Conservation (phyloP, 1,140 invertebrate species). For the Spodoptera litura region DNA sequence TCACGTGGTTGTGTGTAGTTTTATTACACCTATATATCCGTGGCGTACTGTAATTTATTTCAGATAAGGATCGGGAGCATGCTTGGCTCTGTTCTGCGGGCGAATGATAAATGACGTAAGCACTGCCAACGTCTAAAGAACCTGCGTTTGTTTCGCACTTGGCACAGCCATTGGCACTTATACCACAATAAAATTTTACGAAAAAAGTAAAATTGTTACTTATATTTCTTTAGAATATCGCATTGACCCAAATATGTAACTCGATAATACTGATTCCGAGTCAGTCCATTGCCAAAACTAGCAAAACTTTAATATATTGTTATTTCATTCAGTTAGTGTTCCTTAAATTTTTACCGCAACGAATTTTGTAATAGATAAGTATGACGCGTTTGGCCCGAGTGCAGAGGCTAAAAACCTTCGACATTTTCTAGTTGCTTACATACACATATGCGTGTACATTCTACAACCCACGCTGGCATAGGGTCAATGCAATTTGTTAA, state of each 20-base stretch:
- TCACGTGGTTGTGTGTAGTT: background rate
- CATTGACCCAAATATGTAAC: slow-evolving; percentile 56
- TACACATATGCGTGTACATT: no score
- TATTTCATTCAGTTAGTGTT: slow-evolving; percentile 33
- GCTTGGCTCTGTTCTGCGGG: slow-evolving; percentile 45
- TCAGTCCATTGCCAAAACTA: slow-evolving; percentile 15
- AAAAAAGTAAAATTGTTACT: slow-evolving; percentile 34
- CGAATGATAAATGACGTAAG: slow-evolving; percentile 59
- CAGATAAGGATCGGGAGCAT: slow-evolving; percentile 49
- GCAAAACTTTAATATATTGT: slow-evolving; percentile 28
- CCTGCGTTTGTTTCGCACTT: slow-evolving; percentile 62
- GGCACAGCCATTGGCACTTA: slow-evolving; percentile 44
- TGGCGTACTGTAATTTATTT: slow-evolving; percentile 42
- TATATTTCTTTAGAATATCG: slow-evolving; percentile 28
- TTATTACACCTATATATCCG: slow-evolving; percentile 29
- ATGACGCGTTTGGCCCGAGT: background rate
- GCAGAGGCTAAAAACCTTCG: no score
- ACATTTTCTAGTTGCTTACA: no score
- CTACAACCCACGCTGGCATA: no score
- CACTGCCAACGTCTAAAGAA: slow-evolving; percentile 58
- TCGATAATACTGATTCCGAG: slow-evolving; percentile 31
- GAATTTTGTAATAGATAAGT: background rate
- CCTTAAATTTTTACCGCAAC: background rate
- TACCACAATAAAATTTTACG: slow-evolving; percentile 6
- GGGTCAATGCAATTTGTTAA: no score